Conservation (phyloP, 2,888 invertebrate genomes). For the Cataglyphis cursor region DNA sequence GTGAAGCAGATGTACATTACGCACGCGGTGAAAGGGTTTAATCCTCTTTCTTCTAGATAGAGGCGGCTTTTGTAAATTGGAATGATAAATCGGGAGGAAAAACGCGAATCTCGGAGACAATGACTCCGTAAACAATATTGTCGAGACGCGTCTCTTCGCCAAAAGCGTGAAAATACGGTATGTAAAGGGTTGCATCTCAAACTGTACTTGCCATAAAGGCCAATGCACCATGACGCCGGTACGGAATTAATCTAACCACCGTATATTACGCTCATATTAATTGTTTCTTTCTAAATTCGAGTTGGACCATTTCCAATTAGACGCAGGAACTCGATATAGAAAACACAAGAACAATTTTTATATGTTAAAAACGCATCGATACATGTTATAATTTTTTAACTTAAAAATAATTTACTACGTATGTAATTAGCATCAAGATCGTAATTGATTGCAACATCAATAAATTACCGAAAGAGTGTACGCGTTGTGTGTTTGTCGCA, state of each 20-base stretch:
- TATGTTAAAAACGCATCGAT: not conserved
- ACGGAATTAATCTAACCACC: conserved; percentile 67
- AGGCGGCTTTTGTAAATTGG: conserved; percentile 30
- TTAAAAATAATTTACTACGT: not conserved
- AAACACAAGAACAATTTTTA: not conserved
- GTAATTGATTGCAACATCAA: conserved; percentile 56
- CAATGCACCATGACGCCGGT: conserved; percentile 60
- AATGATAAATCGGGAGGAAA: not conserved
- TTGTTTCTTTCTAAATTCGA: conserved; percentile 51
- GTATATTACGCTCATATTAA: conserved; percentile 46
- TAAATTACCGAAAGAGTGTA: conserved; percentile 49
- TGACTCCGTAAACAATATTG: not conserved
- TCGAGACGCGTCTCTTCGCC: not conserved
- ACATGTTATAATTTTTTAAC: not conserved
- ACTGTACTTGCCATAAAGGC: conserved; percentile 50
- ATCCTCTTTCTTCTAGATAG: conserved; percentile 1
- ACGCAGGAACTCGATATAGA: not conserved
- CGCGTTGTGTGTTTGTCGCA: conserved; percentile 44
- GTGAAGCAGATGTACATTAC: conserved; percentile 25
- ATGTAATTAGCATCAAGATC: not conserved
- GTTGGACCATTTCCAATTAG: not conserved
- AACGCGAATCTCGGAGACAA: conserved; percentile 3
- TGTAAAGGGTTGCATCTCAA: not conserved
- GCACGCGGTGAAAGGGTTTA: conserved; percentile 14
- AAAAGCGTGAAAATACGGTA: not conserved